phyloP scores from a whole-genome alignment of 2,113 vertebrate species.

The Abramis brama region DNA sequence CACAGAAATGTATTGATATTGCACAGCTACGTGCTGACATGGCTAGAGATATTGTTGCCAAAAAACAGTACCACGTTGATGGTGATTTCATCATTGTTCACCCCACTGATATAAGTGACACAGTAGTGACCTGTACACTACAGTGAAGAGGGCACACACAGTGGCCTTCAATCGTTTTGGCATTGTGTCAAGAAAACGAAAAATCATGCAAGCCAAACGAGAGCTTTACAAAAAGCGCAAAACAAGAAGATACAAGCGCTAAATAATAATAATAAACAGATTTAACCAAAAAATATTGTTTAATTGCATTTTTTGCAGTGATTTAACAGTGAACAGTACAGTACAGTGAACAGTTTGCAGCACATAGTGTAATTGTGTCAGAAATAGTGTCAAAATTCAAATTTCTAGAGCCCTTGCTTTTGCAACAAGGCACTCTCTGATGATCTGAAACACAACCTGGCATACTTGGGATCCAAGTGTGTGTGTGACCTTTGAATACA shows the following conservation, averaged over 20 bases:
- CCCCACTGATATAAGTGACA: not conserved
- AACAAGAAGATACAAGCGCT: not conserved
- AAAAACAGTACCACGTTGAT: not conserved
- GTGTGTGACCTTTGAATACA: not conserved
- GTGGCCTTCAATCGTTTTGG: not conserved
- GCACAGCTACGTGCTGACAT: not conserved
- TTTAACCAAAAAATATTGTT: not conserved
- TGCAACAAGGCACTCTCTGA: not conserved
- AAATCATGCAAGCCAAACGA: not conserved
- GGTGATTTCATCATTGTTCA: not conserved
- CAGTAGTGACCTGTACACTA: not conserved
- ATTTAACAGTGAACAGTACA: not conserved
- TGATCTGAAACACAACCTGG: not conserved
- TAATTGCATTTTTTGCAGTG: not conserved
- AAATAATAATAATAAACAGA: not conserved
- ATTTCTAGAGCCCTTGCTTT: not conserved
- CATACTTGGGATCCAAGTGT: not conserved
- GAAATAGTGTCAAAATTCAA: not conserved
- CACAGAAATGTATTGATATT: not conserved
- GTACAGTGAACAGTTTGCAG: not conserved
- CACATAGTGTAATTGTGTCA: too few species aligned
- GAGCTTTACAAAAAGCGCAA: not conserved
- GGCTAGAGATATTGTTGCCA: too few species aligned
- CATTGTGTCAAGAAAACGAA: not conserved
- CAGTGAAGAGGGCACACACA: too few species aligned